Percentiles rank a stretch among this genome's conserved stretches.
Evolutionary conservation across 2,888 invertebrate species (phyloP).

Genomic region (Cosmorhoe ocellata): DNA sequence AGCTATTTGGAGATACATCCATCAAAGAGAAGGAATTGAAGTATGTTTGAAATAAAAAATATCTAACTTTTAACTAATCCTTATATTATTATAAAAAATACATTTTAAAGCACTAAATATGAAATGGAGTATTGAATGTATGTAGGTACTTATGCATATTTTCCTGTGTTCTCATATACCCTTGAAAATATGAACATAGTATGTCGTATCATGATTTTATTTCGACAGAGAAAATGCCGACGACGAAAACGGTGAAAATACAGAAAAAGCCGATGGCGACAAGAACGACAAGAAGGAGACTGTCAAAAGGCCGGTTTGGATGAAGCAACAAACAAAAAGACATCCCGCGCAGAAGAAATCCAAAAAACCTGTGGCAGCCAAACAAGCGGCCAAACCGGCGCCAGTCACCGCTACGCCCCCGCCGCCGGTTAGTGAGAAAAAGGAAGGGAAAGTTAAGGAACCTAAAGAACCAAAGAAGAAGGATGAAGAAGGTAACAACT

Average conservation of each 20-base stretch:
- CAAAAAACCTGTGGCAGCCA: constrained; percentile 51
- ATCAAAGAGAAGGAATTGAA: constrained; percentile 85
- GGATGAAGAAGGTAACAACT: constrained; percentile 44
- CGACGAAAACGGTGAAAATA: constrained; percentile 75
- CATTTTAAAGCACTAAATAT: too few relatives aligned
- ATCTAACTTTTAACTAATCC: too few relatives aligned
- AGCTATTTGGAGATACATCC: constrained; percentile 90
- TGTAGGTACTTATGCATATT: too few relatives aligned
- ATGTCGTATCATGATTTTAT: not conserved
- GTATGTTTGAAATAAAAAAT: constrained; percentile 49
- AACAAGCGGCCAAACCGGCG: constrained; percentile 46
- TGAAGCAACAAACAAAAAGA: constrained; percentile 58
- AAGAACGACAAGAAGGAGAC: constrained; percentile 76
- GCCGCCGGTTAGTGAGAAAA: constrained; percentile 45
- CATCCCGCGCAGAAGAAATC: constrained; percentile 53
- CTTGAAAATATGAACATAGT: too few relatives aligned
- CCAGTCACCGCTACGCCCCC: constrained; percentile 44
- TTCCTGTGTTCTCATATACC: too few relatives aligned
- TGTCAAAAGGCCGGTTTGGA: constrained; percentile 84
- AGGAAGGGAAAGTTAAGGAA: constrained; percentile 55
- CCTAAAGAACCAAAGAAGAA: constrained; percentile 77
- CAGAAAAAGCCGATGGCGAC: constrained; percentile 69
- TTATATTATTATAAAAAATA: too few relatives aligned
- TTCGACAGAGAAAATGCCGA: constrained; percentile 78
- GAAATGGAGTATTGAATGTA: too few relatives aligned